phyloP scores from a whole-genome alignment of 2,797 vertebrate species.

The Taeniopygia guttata region DNA sequence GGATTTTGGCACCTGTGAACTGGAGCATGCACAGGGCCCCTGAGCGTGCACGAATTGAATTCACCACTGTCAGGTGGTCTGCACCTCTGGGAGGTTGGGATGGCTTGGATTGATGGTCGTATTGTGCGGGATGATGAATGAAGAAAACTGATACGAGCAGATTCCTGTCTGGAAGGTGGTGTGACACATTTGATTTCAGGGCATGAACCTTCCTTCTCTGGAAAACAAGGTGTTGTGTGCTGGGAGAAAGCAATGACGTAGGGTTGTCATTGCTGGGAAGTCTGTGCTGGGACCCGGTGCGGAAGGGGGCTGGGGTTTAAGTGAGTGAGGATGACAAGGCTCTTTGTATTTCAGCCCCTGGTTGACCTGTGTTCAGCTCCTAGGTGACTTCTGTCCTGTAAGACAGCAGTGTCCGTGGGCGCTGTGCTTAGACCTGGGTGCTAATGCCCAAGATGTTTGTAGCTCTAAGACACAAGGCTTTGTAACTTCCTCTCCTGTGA shows the following conservation, averaged over 20 bases:
- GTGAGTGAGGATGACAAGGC: neutral
- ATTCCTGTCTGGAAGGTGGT: neutral
- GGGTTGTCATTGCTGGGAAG: neutral
- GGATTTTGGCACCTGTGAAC: neutral
- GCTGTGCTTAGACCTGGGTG: neutral
- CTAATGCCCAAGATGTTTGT: neutral
- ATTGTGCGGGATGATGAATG: neutral
- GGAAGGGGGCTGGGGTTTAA: neutral
- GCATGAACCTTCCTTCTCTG: neutral
- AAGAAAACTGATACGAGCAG: neutral
- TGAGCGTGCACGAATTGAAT: neutral
- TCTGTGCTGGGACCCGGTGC: neutral
- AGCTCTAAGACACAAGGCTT: neutral
- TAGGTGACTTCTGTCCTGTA: neutral
- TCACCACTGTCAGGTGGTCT: neutral
- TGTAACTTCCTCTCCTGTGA: neutral
- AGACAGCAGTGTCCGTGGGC: fast-evolving
- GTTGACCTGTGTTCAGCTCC: neutral
- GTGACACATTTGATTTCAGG: neutral
- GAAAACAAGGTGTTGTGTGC: neutral
- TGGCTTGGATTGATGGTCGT: fast-evolving
- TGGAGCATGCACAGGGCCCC: neutral
- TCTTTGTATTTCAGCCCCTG: neutral
- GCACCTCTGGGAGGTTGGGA: neutral
- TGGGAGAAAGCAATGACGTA: neutral